Base-by-base conservation (phyloP, 2,113 vertebrate species). In the Ailuropoda melanoleuca region DNA sequence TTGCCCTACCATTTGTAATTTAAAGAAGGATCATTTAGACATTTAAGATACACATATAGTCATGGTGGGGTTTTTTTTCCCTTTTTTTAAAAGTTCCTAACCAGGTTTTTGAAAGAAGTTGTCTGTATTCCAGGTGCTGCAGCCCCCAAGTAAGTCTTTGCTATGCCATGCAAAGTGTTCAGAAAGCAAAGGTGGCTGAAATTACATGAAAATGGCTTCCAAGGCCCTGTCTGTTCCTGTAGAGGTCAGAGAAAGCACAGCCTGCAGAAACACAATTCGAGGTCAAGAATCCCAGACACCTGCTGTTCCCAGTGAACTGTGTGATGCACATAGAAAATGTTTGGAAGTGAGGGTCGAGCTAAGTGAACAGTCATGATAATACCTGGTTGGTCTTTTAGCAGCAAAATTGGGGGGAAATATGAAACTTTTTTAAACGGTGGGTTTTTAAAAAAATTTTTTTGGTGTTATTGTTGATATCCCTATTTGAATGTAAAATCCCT, bases 401-500 rank as follows among this genome's bases (percentile, higher is more conserved):
- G 85, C 95, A 83, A 46, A 92, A 37, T 72, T 3, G 24, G 58
- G 46, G 48, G 88, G 97, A 72, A 95, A 97, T 90, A 0, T 2
- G 78, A 77, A 46, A 4, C 92, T 97, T 97, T 19, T 1, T 4
- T 43, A 85, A 93, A 91, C 8, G 21, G 43, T 86, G 37, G 56
- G 68, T 46, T 19, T 66, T 77, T 23, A 80, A n/a, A 43, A 43
- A 43, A 43, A 6, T 43, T 82, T 37, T 75, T 72, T 74, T 31
- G 17, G 75, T 96, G 95, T 66, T 97, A 94, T 98, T 98, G 98
- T 98, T 97, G 98, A 86, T 97, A 94, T 93, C 93, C 96, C 96
- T 12, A 58, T 98, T 98, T 98, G 98, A 98, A 98, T 98, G 99
- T 96, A 97, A 97, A 98, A 97, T 97, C 98, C 95, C 97, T 62